Evolutionary conservation across 2,113 vertebrate species (phyloP), one percentile per base, ranked within the genome.

Genomic region (Eleginops maclovinus): DNA sequence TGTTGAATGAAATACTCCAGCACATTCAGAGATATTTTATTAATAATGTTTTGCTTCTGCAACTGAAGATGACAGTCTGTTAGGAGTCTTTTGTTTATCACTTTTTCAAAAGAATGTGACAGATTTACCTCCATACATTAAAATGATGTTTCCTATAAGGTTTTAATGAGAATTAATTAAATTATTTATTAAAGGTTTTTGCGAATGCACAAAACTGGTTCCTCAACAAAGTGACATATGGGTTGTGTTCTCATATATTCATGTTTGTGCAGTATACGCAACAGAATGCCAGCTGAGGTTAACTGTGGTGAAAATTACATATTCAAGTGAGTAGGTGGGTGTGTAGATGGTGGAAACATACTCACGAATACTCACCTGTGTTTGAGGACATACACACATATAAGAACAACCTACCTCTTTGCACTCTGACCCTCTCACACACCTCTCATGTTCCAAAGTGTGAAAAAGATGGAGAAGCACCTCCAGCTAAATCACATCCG

Each of bases 401-500:
- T 31, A 54, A 64, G 43, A 58, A 49, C 10, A 40, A n/a, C 41
- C 21, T 15, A 73, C 51, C 68, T 60, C 65, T 60, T 24, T 63
- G 59, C 65, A 67, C 63, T 68, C 73, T 71, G 19, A 6, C 31
- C 77, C 59, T 55, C 79, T 85, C 19, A 49, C 61, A 80, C 64
- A 69, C 72, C 54, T 88, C 78, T 90, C 69, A 73, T 85, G 72
- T 86, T 93, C 72, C 69, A 74, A 87, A 84, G 85, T 89, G 88
- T 87, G 77, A 82, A 83, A 75, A 81, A 84, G 73, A 86, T 55
- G 9, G 65, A 87, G 81, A 85, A 90, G 17, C 65, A 73, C 89
- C 87, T 81, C 14, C 19, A 72, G 90, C 81, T 16, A 87, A 88
- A 88, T 74, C 63, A 74, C 87, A 90, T 87, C 82, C 77, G 66